Evolutionary conservation across 2,888 invertebrate genomes (phyloP).

Genomic region (Dendrolimus houi): DNA sequence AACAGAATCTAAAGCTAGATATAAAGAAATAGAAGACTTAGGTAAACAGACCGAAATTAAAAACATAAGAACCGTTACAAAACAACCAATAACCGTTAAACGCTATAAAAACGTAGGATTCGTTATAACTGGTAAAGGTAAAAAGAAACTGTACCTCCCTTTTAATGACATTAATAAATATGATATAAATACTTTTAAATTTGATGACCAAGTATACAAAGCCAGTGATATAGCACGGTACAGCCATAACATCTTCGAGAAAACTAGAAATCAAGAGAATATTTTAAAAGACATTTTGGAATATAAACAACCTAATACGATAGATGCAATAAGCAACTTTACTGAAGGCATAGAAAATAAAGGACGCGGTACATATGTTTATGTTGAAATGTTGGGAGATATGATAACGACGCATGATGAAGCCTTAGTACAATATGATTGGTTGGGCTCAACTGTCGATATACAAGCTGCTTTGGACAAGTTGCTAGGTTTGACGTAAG

Average conservation of each 20-base stretch:
- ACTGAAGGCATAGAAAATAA: background rate
- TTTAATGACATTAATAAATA: background rate
- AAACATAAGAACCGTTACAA: background rate
- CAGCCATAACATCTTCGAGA: background rate
- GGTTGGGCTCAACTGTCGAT: constrained; percentile 47
- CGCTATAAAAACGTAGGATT: constrained; percentile 10
- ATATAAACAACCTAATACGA: background rate
- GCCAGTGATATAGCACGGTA: constrained; percentile 6
- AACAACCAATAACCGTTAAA: constrained; percentile 26
- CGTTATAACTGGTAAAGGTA: background rate
- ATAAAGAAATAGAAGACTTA: no score
- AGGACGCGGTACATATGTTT: constrained; percentile 17
- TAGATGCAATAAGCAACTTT: background rate
- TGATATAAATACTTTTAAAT: background rate
- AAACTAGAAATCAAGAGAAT: background rate
- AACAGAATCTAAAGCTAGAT: background rate
- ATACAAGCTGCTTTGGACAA: constrained; percentile 39
- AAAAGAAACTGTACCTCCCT: background rate
- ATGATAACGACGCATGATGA: constrained; percentile 30
- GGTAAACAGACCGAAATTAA: background rate
- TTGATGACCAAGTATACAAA: background rate
- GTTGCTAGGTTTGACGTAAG: constrained; percentile 42
- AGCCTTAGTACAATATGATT: constrained; percentile 38
- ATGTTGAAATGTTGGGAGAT: constrained; percentile 35
- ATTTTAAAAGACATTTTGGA: background rate